phyloP scores from a whole-genome alignment of 2,888 invertebrate genomes.

The Odontocolon sp. region DNA sequence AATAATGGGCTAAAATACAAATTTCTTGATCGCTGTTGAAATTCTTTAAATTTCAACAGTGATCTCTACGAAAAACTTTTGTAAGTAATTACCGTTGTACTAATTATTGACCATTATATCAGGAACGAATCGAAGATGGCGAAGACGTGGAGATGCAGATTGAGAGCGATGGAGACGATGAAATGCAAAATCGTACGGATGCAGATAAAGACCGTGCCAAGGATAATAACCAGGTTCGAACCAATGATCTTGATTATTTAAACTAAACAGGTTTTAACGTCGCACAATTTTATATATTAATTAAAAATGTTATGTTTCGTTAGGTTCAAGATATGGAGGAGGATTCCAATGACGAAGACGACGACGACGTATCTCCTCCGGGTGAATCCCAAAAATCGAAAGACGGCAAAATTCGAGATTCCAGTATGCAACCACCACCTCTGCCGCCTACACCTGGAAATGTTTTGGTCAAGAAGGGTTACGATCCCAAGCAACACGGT shows the following conservation, averaged over 20 bases:
- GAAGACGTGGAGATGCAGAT: slow-evolving; percentile 95
- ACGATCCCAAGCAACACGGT: slow-evolving; percentile 94
- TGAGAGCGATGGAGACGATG: slow-evolving; percentile 90
- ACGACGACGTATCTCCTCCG: slow-evolving; percentile 78
- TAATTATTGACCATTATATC: slow-evolving; percentile 35
- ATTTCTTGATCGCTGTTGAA: no score
- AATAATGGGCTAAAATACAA: no score
- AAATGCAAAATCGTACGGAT: slow-evolving; percentile 79
- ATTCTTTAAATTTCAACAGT: no score
- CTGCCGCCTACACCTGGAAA: slow-evolving; percentile 94
- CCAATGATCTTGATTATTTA: not conserved
- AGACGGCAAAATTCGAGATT: slow-evolving; percentile 80
- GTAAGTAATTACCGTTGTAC: not conserved
- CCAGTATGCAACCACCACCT: slow-evolving; percentile 84
- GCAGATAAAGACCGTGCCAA: slow-evolving; percentile 80
- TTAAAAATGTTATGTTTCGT: not conserved
- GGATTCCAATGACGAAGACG: slow-evolving; percentile 89
- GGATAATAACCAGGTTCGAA: slow-evolving; percentile 82
- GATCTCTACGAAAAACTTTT: no score
- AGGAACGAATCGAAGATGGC: slow-evolving; percentile 89
- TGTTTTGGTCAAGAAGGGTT: slow-evolving; percentile 96
- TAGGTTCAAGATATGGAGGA: slow-evolving; percentile 95
- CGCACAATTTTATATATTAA: not conserved
- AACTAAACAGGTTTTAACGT: not conserved
- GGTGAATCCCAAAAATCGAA: slow-evolving; percentile 74